phyloP scores from a whole-genome alignment of 2,888 invertebrate genomes.

The Drosophila falleni region DNA sequence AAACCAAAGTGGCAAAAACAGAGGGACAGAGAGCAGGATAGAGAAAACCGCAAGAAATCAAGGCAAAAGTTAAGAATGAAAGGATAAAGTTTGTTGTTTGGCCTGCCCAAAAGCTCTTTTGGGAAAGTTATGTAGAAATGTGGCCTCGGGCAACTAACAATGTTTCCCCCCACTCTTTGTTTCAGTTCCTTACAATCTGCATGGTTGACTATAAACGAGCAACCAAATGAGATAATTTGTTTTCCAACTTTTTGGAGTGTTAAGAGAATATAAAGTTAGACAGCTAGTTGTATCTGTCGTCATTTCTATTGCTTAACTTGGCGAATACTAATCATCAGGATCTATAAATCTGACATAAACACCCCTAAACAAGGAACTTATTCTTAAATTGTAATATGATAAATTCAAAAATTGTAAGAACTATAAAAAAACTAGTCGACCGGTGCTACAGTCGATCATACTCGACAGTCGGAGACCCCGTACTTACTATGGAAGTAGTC shows the following conservation, averaged over 20 bases:
- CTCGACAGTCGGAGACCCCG: no score
- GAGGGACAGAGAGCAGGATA: no score
- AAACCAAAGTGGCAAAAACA: slow-evolving; percentile 4
- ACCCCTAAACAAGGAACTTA: no score
- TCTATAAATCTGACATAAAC: no score
- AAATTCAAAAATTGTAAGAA: no score
- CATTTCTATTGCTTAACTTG: background rate
- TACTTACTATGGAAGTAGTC: no score
- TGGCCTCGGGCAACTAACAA: slow-evolving; percentile 22
- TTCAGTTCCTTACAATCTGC: slow-evolving; percentile 23
- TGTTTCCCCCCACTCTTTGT: background rate
- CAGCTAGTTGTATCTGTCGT: slow-evolving; percentile 7
- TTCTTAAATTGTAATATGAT: no score
- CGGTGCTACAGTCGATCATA: no score
- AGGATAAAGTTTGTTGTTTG: slow-evolving; percentile 49
- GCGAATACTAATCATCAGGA: no score
- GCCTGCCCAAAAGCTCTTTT: slow-evolving; percentile 34
- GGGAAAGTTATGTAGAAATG: slow-evolving; percentile 37
- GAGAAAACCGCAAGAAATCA: slow-evolving; percentile 50
- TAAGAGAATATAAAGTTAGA: background rate
- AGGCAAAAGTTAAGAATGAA: slow-evolving; percentile 52
- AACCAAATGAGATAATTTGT: slow-evolving; percentile 51
- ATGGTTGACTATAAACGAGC: slow-evolving; percentile 23
- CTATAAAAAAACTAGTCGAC: no score
- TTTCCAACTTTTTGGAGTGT: slow-evolving; percentile 36